Evolutionary conservation across 2,888 invertebrate genomes (phyloP).

Genomic region (Hanleya hanleyi): DNA sequence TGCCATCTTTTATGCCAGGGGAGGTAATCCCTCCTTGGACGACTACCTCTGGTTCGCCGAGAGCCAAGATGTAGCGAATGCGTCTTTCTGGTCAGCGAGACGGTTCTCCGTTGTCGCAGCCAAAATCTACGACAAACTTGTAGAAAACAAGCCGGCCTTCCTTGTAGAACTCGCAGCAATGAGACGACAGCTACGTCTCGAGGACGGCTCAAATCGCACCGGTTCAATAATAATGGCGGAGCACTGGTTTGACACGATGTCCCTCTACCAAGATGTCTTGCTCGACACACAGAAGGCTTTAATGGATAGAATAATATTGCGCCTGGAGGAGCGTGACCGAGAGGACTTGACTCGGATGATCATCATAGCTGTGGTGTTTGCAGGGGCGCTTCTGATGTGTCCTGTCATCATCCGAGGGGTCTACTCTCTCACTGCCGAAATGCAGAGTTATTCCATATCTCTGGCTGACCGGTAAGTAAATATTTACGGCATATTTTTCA

Average conservation of each 20-base stretch:
- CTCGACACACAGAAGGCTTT: slow-evolving; percentile 37
- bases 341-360: slow-evolving; percentile 51
- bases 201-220: neutral
- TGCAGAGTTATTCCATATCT: slow-evolving; percentile 61
- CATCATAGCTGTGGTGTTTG: slow-evolving; percentile 55
- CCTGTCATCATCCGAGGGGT: slow-evolving; percentile 62
- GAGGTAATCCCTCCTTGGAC: slow-evolving; percentile 52
- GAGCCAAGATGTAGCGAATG: slow-evolving; percentile 59
- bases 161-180: neutral
- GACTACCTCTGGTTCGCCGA: slow-evolving; percentile 58
- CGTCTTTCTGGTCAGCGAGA: slow-evolving; percentile 56
- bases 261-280: slow-evolving; percentile 34
- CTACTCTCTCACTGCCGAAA: slow-evolving; percentile 57
- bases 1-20: slow-evolving; percentile 56
- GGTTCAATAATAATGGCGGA: neutral
- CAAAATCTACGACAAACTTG: slow-evolving; percentile 45
- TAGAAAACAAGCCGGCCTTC: slow-evolving; percentile 6
- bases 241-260: slow-evolving; percentile 22
- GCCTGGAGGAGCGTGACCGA: slow-evolving; percentile 40
- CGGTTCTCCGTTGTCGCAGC: slow-evolving; percentile 55
- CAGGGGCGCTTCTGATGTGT: slow-evolving; percentile 53
- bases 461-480: slow-evolving; percentile 58
- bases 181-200: neutral
- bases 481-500: too few relatives aligned
- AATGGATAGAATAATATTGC: slow-evolving; percentile 33